Base-by-base conservation (phyloP, 2,888 invertebrate species). In the Leptinotarsa peninsularis region DNA sequence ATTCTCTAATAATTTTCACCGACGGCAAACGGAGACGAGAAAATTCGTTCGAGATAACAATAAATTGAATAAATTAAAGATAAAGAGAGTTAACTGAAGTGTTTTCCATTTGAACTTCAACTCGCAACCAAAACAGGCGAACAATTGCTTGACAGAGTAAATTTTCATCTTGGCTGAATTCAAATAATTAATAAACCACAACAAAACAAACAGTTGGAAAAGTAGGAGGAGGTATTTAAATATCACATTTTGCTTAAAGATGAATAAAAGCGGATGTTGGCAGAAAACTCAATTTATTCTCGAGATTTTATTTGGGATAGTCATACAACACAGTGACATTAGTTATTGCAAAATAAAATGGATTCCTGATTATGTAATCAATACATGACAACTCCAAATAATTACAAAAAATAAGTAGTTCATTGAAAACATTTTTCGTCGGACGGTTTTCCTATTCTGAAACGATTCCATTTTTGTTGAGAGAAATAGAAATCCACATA, bases 51-150 rank as follows among this genome's bases (percentile, higher is more conserved):
- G 73, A 68, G 68, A 73, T 73, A 71, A 71, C 68, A 68, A 63
- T 76, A 71, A 76, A 76, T 76, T 76, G 54, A 73, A 76, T 76
- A 71, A 76, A 76, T 73, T 72, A 76, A 76, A 76, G 73, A 71
- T 67, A 71, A 76, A 76, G 71, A 73, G 43, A 73, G 73, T 76
- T 73, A 74, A 73, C 71, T 76, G 72, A 76, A 76, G 70, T 67
- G 76, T 73, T 76, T 71, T 71, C 71, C 73, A 71, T 76, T 73
- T 73, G 70, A 76, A 76, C 76, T 76, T 73, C 54, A 56, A 71
- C 18, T 67, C 60, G 71, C 54, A 56, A 68, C 54, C 52, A 67
- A 71, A 66, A 71, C 60, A 58, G 69, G 73, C 67, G 60, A 67
- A 71, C 73, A 73, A 73, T 76, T 67, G 73, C 63, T 60, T 21